Percentiles rank a stretch among this genome's conserved stretches.
Evolutionary conservation across 2,888 invertebrate genomes (phyloP).

Genomic region (Protonemura montana): DNA sequence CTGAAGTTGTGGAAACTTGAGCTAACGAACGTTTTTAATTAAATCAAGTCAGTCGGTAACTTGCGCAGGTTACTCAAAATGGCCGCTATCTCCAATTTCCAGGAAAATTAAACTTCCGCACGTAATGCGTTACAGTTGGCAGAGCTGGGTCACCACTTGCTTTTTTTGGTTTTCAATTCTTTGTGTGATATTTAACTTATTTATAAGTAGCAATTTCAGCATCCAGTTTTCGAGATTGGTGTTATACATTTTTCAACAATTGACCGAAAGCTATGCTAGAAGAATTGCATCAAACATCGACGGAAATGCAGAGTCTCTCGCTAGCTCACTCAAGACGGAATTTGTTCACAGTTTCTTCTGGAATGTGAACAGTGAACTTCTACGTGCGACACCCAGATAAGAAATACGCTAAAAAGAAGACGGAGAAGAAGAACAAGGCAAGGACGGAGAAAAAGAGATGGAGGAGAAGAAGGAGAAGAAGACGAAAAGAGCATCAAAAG

Average conservation of each 20-base stretch:
- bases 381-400: not conserved
- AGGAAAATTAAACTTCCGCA: not conserved
- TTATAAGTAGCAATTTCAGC: too few relatives aligned
- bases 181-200: too few relatives aligned
- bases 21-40: not conserved
- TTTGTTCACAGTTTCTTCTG: constrained; percentile 22
- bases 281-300: not conserved
- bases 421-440: not conserved
- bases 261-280: not conserved
- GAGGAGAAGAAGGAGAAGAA: not conserved
- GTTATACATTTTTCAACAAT: not conserved
- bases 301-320: not conserved
- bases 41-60: not conserved
- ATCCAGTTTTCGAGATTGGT: not conserved
- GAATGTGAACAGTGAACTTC: constrained; percentile 14
- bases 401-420: not conserved
- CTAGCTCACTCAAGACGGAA: not conserved
- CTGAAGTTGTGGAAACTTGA: not conserved
- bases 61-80: not conserved
- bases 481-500: not conserved
- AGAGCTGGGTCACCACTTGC: not conserved
- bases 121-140: not conserved
- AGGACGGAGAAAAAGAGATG: not conserved
- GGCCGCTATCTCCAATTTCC: not conserved
- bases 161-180: not conserved